These are phyloP conservation scores for Chrysemys picta DNA, from an alignment of 2,113 vertebrate genomes.

Conservation along the genomic window DNA sequence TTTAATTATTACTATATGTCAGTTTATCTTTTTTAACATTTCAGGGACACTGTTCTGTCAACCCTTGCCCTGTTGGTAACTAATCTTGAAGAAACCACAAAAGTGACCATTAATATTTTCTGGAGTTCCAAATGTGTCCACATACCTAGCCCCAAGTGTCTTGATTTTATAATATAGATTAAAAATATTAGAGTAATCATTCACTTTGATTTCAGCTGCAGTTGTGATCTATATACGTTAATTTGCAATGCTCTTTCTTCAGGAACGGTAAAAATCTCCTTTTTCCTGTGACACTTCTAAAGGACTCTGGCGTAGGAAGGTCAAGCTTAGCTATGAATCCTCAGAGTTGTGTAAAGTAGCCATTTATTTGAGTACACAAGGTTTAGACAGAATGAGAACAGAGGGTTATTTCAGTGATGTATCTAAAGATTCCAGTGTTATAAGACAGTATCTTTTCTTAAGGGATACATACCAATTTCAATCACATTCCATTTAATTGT, in stretches of 20 bases:
- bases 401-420: not conserved
- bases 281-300: not conserved
- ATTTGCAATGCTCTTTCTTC: not conserved
- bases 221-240: not conserved
- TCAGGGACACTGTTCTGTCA: not conserved
- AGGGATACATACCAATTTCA: not conserved
- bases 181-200: not conserved
- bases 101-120: slow-evolving; percentile 11
- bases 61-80: not conserved
- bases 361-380: not conserved
- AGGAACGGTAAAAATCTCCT: not conserved
- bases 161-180: not conserved
- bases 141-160: not conserved
- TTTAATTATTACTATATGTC: not conserved
- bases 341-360: not conserved
- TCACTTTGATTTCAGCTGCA: not conserved
- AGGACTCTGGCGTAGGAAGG: not conserved
- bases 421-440: not conserved
- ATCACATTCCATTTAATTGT: not conserved
- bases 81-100: slow-evolving; percentile 8
- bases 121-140: not conserved
- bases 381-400: not conserved
- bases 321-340: not conserved
- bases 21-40: not conserved
- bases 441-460: not conserved